Evolutionary conservation across 1,140 invertebrate species (phyloP), one percentile per base, ranked within the genome.

Genomic region (Lepidotrigona ventralis): DNA sequence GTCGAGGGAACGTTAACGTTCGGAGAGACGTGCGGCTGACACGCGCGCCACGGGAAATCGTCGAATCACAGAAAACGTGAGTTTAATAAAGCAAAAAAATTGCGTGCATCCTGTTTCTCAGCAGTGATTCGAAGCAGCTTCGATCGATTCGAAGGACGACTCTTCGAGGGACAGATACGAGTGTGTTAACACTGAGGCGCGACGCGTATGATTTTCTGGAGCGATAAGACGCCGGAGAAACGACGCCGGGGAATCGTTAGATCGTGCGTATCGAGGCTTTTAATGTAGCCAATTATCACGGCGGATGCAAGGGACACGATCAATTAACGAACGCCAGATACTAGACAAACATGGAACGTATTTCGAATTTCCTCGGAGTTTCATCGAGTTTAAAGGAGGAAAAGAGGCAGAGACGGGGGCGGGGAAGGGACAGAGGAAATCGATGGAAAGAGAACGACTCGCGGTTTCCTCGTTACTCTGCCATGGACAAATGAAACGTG

Each of bases 401-500:
- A 39, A 39, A 39, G 39, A 39, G 39, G 39, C 6, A 6, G 4
- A 33, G 33, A 33, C 0, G 3, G 3, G 39, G 4, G 39, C 6
- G 39, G 39, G 6, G 39, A 5, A 39, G 39, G 39, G 39, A 5
- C 39, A 39, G 39, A 46, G 39, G 56, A 8, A 46, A 69, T 69
- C 58, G 23, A 39, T 79, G 23, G 58, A 75, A 80, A 29, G 46
- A 39, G 66, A 51, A 26, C 54, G 79, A 63, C 23, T n/a, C 71
- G 80, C 73, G 71, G 51, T 58, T 78, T 85, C 14, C 70, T 56
- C 72, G 79, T 80, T 74, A 72, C 66, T 46, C 53, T 85, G 39
- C 75, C 23, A 29, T 63, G 54, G 84, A 75, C 81, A 85, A 86
- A 26, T 83, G 64, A 72, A 74, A 81, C 33, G 86, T 53, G 72